Evolutionary conservation across 1,140 invertebrate species (phyloP).

Genomic region (Hylaeus anthracinus): DNA sequence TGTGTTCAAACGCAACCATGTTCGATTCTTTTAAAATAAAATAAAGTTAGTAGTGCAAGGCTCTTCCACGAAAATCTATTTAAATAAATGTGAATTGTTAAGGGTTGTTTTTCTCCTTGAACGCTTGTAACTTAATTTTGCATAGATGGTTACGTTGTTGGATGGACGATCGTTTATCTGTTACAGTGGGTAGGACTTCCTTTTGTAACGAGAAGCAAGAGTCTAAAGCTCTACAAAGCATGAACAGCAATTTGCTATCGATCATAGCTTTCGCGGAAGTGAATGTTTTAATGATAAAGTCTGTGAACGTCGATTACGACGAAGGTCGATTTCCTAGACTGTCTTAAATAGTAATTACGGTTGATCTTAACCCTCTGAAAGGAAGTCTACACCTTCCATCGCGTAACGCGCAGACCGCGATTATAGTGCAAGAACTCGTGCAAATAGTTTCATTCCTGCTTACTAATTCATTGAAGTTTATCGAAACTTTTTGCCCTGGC

Average conservation of each 20-base stretch:
- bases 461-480: too few species aligned
- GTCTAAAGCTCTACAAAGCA: background rate
- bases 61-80: conserved; percentile 9
- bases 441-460: too few species aligned
- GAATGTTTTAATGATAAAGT: conserved; percentile 16
- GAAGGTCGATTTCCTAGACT: background rate
- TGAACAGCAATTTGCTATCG: conserved; percentile 12
- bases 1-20: background rate
- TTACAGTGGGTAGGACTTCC: background rate
- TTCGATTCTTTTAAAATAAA: background rate
- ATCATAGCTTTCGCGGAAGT: background rate
- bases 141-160: background rate
- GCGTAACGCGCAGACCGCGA: background rate
- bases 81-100: background rate
- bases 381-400: background rate
- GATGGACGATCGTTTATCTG: background rate
- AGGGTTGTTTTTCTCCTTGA: background rate
- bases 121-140: background rate
- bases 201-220: conserved; percentile 5
- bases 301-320: background rate
- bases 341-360: background rate
- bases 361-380: too few species aligned
- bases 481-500: too few species aligned
- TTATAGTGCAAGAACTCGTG: background rate
- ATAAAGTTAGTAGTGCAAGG: background rate